Evolutionary conservation across 2,113 vertebrate genomes (phyloP), one percentile per base, ranked within the genome.

Genomic region (Phycodurus eques): DNA sequence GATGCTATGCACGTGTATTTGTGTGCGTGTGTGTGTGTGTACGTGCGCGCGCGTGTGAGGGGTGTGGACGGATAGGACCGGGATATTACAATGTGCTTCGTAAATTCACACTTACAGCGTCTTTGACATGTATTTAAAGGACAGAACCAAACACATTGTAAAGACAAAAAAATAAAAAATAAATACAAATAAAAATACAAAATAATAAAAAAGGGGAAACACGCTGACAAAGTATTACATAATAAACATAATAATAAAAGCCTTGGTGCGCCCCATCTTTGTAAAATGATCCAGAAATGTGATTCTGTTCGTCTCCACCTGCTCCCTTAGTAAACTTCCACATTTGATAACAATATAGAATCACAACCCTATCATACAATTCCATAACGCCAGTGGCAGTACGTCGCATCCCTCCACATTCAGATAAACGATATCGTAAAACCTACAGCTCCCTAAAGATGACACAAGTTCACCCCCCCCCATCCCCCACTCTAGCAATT

Each of bases 111-210:
- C 80, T 64, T 80, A 71, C 75, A 77, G 75, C 85, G 71, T 73
- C 85, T 85, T 79, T 85, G 82, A 79, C 71, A 66, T 81, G 67
- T 46, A 74, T 86, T 82, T 87, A 82, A 89, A 89, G 82, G 88
- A 85, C 90, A 89, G 67, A 84, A 62, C 12, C 77, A 49, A 27
- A 27, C 14, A 17, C 64, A 12, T 35, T 15, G 15, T 4, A 15
- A 33, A 15, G 13, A 17, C 31, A 61, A 61, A 47, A 47, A 7
- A 66, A 66, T 9, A 43, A 49, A 12, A 47, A 47, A 47, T 15
- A 8, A 22, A 8, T 20, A 19, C 6, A 27, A 59, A 35, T 49
- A 49, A 5, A 49, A 49, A 49, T 27, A 27, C 1, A 1, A 27
- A 27, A 7, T 6, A 20, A 56, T 56, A 22, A 56, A 51, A 51